Base-by-base conservation (phyloP, 2,888 invertebrate species). In the Yponomeuta plumbellus region DNA sequence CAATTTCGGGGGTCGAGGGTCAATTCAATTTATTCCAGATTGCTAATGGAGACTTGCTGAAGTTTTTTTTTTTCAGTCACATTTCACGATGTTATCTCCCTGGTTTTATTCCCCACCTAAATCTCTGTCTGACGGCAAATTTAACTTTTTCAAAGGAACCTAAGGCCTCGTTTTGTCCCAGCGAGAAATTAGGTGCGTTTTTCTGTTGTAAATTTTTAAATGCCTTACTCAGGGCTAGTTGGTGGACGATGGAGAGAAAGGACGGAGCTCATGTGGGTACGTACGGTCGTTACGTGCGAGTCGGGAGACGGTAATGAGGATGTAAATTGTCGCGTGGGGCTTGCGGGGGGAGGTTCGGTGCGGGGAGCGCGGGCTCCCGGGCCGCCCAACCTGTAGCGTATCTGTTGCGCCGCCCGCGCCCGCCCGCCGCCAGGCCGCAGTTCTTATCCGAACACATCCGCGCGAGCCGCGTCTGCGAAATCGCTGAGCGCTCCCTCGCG, bases 361-460 rank as follows among this genome's bases (percentile, higher is more conserved):
- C 75, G 76, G 72, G 70, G 20, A 56, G 23, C 11, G 59, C 63
- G 67, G 68, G 74, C 78, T 78, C 84, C 86, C 85, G 84, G 86
- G 85, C 85, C 86, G 81, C 82, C 83, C 86, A 86, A 91, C 90
- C 90, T 91, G 90, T 90, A 80, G 90, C 89, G 85, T 72, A 71
- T 88, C 89, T 90, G 89, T 89, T 90, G 89, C 89, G 87, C 84
- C 80, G 81, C 81, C 83, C 81, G 80, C 78, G 78, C 77, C 74
- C 72, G 69, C 68, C 73, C 72, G 76, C 74, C 74, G 73, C 65
- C 52, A 44, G 20, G 17, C 61, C n/a, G 26, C 62, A 59, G 61
- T 61, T 21, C 59, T 59, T 21, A 23, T 59, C 59, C 23, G 21
- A 20, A 20, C 65, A 10, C 21, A 23, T n/a, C 23, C 64, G 59